Evolutionary conservation across 2,797 vertebrate genomes (phyloP).

Genomic region (Hippocampus kuda): DNA sequence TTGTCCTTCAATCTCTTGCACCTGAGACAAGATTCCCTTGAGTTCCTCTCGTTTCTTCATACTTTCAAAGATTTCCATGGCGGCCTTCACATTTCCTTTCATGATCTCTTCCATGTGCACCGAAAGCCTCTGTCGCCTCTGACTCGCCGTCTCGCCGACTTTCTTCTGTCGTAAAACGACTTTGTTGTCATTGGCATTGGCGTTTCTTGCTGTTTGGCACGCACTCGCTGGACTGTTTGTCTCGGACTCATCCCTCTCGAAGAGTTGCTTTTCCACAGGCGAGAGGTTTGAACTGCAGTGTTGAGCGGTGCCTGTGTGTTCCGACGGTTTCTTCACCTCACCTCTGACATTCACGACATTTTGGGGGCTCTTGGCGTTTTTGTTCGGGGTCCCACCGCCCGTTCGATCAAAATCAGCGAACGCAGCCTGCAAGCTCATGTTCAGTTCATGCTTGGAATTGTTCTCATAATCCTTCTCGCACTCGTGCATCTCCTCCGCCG

Average conservation of each 20-base stretch:
- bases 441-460: constrained; percentile 43
- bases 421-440: constrained; percentile 37
- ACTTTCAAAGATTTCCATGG: constrained; percentile 76
- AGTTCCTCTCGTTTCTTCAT: constrained; percentile 75
- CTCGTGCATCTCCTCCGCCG: constrained; percentile 54
- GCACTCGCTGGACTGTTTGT: constrained; percentile 9
- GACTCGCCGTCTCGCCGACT: constrained; percentile 62
- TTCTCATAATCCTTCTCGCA: constrained; percentile 40
- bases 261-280: constrained; percentile 7
- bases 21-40: constrained; percentile 71
- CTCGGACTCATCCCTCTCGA: background rate
- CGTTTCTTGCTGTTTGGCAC: constrained; percentile 15
- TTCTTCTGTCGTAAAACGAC: constrained; percentile 65
- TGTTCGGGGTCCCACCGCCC: constrained; percentile 30
- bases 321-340: constrained; percentile 20
- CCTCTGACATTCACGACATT: constrained; percentile 28
- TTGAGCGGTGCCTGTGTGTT: background rate
- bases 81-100: constrained; percentile 70
- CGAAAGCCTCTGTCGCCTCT: constrained; percentile 72
- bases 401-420: constrained; percentile 48
- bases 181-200: constrained; percentile 36
- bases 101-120: constrained; percentile 81
- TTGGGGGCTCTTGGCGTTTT: constrained; percentile 26
- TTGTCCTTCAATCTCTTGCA: constrained; percentile 75
- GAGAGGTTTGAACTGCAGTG: constrained; percentile 15